Evolutionary conservation across 2,888 invertebrate species (phyloP).

Genomic region (Thera britannica): DNA sequence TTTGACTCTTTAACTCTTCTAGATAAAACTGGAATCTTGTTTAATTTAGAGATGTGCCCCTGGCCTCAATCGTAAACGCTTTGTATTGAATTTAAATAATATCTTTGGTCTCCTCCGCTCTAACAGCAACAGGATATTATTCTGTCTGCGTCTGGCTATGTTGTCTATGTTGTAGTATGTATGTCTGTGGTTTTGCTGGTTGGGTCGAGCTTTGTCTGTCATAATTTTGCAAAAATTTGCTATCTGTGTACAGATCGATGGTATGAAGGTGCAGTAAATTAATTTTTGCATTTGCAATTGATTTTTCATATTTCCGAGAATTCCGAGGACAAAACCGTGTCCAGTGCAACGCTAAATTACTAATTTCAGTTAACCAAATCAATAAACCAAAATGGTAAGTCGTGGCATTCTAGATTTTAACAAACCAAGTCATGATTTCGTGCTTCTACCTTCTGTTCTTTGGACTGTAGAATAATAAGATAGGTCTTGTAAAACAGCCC

Average conservation of each 20-base stretch:
- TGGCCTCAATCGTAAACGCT: too few relatives aligned
- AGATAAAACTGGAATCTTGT: too few relatives aligned
- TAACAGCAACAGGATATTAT: too few relatives aligned
- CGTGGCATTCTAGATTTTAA: constrained; percentile 29
- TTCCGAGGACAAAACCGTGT: constrained; percentile 35
- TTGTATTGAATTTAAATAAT: too few relatives aligned
- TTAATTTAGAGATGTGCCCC: too few relatives aligned
- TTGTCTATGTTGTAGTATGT: too few relatives aligned
- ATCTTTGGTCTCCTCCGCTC: too few relatives aligned
- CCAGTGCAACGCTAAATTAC: constrained; percentile 15
- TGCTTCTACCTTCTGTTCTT: constrained; percentile 22
- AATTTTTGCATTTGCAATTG: constrained; percentile 42
- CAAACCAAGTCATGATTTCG: constrained; percentile 19
- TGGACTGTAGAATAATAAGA: constrained; percentile 7
- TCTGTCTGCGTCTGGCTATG: too few relatives aligned
- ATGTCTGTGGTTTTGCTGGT: too few relatives aligned
- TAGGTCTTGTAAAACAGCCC: background rate
- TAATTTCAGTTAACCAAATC: constrained; percentile 31
- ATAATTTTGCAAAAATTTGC: constrained; percentile 25
- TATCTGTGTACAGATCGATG: constrained; percentile 59
- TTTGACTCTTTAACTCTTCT: too few relatives aligned
- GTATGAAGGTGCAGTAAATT: constrained; percentile 49
- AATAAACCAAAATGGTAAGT: constrained; percentile 52
- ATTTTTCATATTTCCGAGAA: constrained; percentile 43
- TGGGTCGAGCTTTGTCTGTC: too few relatives aligned